Percentiles rank a stretch among this genome's conserved stretches.
Conservation (phyloP, 2,113 vertebrate species). For the Rana temporaria region DNA sequence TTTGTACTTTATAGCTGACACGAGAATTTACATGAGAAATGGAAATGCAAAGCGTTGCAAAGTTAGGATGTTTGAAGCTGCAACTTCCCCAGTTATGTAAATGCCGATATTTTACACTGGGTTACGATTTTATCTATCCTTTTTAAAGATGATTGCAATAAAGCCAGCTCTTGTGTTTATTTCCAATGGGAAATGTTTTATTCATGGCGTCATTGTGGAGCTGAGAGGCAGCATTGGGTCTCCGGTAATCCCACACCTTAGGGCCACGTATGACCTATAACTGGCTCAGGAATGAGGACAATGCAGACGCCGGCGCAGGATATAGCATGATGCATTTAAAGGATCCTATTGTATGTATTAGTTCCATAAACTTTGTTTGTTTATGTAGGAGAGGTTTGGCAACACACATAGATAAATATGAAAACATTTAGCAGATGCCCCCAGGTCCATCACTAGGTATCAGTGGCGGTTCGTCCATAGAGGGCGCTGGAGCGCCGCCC, state of each 20-base stretch:
- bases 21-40: too few species aligned
- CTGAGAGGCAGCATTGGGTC: background rate
- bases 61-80: too few species aligned
- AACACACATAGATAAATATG: background rate
- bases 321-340: background rate
- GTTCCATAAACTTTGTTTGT: too few species aligned
- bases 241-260: conserved; percentile 3
- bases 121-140: too few species aligned
- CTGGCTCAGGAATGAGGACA: background rate
- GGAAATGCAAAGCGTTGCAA: too few species aligned
- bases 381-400: background rate
- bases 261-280: conserved; percentile 12
- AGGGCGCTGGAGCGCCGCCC: too few species aligned
- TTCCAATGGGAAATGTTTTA: conserved; percentile 7
- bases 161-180: background rate
- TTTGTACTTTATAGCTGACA: too few species aligned
- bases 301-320: background rate
- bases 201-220: background rate
- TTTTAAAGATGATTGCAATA: background rate
- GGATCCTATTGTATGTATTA: too few species aligned
- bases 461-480: too few species aligned
- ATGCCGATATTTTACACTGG: background rate
- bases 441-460: too few species aligned
- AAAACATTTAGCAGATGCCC: background rate
- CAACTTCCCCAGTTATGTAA: background rate